Evolutionary conservation across 2,113 vertebrate species (phyloP).

Genomic region (Chaetura pelagica): DNA sequence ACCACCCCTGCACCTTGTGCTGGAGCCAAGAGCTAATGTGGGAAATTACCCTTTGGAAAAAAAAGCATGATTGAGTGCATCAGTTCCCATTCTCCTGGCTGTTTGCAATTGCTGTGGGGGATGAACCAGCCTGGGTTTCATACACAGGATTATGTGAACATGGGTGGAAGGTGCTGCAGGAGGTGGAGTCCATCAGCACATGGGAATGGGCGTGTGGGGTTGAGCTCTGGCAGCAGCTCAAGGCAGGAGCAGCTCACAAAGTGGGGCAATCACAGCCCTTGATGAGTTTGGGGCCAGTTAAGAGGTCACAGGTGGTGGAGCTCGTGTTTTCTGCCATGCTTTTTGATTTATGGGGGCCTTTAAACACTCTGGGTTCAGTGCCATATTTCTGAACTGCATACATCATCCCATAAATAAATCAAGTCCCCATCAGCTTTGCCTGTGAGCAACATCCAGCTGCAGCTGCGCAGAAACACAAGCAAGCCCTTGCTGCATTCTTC

Average conservation of each 20-base stretch:
- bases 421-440: slow-evolving; percentile 19
- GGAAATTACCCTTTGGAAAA: background rate
- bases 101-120: background rate
- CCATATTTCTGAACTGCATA: background rate
- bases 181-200: fast-evolving
- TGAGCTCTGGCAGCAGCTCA: background rate
- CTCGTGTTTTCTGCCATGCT: background rate
- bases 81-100: background rate
- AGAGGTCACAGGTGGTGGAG: background rate
- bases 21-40: background rate
- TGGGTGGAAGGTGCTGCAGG: background rate
- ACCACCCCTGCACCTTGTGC: fast-evolving
- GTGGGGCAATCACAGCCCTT: fast-evolving
- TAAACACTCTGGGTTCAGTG: background rate
- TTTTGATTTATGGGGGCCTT: background rate
- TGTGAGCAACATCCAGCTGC: slow-evolving; percentile 53
- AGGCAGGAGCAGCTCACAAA: background rate
- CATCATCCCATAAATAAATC: slow-evolving; percentile 11
- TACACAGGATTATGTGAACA: fast-evolving
- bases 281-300: background rate
- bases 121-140: background rate
- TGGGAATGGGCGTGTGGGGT: background rate
- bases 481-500: background rate
- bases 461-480: background rate
- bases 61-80: fast-evolving